phyloP scores from a whole-genome alignment of 53 echinoderm and acorn worm genomes.

The Patiria pectinifera region DNA sequence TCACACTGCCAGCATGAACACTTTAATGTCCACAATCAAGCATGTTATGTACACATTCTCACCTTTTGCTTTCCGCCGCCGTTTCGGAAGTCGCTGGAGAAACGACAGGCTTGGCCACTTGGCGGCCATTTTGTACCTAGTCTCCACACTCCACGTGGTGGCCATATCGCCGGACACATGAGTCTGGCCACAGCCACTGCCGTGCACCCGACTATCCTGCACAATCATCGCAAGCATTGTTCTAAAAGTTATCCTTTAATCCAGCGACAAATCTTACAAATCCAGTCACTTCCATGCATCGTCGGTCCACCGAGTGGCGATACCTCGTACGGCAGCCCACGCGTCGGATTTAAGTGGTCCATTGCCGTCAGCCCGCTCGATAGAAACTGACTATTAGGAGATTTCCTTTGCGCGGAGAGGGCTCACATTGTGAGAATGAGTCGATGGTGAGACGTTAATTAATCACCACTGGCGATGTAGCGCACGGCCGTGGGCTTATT shows the following conservation, averaged over 20 bases:
- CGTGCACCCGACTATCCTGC: not conserved
- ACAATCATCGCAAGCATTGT: slow-evolving; percentile 37
- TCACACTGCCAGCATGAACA: too few species aligned
- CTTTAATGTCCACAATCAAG: not conserved
- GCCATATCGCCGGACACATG: slow-evolving; percentile 14
- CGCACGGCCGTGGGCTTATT: not conserved
- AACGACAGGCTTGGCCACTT: slow-evolving; percentile 58
- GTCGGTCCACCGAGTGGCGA: not conserved
- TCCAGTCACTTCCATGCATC: not conserved
- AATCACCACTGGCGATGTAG: slow-evolving; percentile 24
- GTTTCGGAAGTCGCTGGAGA: slow-evolving; percentile 48
- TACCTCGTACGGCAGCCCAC: not conserved
- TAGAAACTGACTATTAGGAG: slow-evolving; percentile 1
- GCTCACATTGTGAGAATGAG: not conserved
- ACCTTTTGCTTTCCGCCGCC: slow-evolving; percentile 49
- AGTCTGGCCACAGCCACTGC: not conserved
- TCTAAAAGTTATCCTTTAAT: not conserved
- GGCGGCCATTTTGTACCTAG: slow-evolving; percentile 60
- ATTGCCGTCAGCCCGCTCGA: not conserved
- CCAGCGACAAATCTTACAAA: not conserved
- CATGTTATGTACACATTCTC: not conserved
- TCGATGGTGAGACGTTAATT: slow-evolving; percentile 9
- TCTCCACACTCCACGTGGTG: slow-evolving; percentile 39
- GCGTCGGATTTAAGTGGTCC: not conserved
- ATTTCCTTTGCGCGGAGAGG: not conserved